These are phyloP conservation scores for Lethocerus indicus DNA, from an alignment of 1,140 invertebrate genomes.

Conservation along the genomic window DNA sequence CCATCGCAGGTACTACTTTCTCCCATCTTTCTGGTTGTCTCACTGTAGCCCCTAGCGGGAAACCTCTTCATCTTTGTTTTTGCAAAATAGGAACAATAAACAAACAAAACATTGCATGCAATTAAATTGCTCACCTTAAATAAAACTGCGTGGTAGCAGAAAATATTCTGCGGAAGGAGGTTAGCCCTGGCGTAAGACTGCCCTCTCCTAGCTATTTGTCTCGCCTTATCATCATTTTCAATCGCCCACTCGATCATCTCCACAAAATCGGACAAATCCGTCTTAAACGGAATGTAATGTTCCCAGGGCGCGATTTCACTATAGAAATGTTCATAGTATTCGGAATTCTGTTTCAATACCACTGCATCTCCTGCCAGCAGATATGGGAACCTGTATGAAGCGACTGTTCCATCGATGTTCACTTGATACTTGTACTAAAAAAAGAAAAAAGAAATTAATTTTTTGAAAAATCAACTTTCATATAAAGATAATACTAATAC, in stretches of 20 bases:
- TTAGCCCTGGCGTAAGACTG: slow-evolving; percentile 57
- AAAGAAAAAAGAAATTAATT: slow-evolving; percentile 17
- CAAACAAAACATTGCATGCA: background rate
- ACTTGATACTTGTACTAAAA: slow-evolving; percentile 91
- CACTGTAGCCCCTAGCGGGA: background rate
- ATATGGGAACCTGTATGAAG: slow-evolving; percentile 87
- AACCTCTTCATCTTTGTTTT: background rate
- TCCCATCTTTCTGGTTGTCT: too few relatives aligned
- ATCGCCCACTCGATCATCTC: slow-evolving; percentile 67
- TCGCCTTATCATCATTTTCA: slow-evolving; percentile 52
- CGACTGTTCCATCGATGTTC: slow-evolving; percentile 90
- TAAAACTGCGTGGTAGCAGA: slow-evolving; percentile 75
- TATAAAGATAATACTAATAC: background rate
- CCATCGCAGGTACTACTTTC: too few relatives aligned
- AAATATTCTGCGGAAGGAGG: slow-evolving; percentile 68
- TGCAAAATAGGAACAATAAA: background rate
- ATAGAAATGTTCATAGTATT: slow-evolving; percentile 93
- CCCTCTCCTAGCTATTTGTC: slow-evolving; percentile 50
- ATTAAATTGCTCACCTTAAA: slow-evolving; percentile 39
- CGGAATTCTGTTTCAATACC: slow-evolving; percentile 82
- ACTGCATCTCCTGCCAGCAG: slow-evolving; percentile 70
- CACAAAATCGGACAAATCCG: slow-evolving; percentile 63
- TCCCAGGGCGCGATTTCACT: slow-evolving; percentile 46
- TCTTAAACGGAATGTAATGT: slow-evolving; percentile 73
- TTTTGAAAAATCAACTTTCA: background rate